These are phyloP conservation scores for Platycercus adscitus DNA, from an alignment of 2,113 vertebrate species.

Conservation along the genomic window DNA sequence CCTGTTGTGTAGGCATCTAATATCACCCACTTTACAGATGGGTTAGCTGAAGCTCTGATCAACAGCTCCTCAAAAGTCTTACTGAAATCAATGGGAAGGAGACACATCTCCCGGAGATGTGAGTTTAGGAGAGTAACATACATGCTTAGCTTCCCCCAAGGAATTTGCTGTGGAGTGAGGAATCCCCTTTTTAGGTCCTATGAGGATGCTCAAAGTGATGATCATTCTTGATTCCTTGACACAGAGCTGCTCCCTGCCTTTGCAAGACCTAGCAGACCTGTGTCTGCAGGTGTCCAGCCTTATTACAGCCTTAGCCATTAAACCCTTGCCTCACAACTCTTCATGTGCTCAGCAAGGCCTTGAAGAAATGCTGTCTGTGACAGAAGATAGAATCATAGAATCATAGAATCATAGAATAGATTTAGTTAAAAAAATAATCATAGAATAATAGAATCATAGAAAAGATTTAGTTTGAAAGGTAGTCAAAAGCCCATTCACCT, in stretches of 20 bases:
- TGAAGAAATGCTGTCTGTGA: not conserved
- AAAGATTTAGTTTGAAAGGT: not conserved
- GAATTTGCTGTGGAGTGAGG: not conserved
- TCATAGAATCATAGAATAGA: not conserved
- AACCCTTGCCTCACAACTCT: not conserved
- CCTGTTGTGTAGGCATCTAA: conserved; percentile 46
- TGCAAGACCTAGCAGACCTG: not conserved
- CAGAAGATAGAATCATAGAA: not conserved
- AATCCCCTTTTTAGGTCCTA: not conserved
- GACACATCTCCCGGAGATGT: not conserved
- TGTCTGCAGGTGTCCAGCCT: not conserved
- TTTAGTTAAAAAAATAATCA: not conserved
- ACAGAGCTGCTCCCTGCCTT: not conserved
- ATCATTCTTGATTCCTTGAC: not conserved
- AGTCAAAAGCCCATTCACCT: not conserved
- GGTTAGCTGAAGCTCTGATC: not conserved
- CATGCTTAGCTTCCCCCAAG: not conserved
- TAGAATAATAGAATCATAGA: not conserved
- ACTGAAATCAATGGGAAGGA: not conserved
- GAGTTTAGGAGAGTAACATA: not conserved
- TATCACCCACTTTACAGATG: conserved; percentile 63
- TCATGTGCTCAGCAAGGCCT: not conserved
- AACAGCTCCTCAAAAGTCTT: not conserved
- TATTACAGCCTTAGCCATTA: not conserved
- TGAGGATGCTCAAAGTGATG: not conserved